Conservation (phyloP, 2,888 invertebrate genomes). For the Pandemis corylana region DNA sequence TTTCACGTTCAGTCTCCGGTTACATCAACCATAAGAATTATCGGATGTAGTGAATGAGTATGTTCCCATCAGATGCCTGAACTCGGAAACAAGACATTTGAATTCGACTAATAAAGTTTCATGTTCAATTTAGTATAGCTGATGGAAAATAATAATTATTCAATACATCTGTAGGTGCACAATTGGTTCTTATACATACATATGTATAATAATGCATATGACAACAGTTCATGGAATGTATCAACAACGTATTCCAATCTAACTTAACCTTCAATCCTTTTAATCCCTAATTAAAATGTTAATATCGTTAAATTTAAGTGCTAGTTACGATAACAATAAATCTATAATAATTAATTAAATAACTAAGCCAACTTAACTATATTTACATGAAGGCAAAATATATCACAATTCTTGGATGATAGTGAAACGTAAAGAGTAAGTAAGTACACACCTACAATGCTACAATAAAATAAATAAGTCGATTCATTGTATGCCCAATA, state of each 20-base stretch:
- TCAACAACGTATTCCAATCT: background rate
- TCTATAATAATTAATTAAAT: background rate
- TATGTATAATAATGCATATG: background rate
- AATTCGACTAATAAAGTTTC: too few relatives aligned
- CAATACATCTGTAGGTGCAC: background rate
- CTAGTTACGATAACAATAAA: background rate
- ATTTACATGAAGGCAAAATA: conserved; percentile 58
- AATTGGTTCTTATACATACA: background rate
- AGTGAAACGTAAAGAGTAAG: conserved; percentile 48
- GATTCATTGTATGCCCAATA: background rate
- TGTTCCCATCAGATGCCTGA: too few relatives aligned
- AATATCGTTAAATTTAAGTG: background rate
- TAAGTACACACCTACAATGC: background rate
- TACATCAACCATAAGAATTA: background rate
- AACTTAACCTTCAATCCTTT: background rate
- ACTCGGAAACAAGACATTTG: too few relatives aligned
- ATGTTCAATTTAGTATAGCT: too few relatives aligned
- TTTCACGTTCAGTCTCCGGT: conserved; percentile 5
- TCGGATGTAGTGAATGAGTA: too few relatives aligned
- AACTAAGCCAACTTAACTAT: conserved; percentile 45
- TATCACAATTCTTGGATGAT: conserved; percentile 58
- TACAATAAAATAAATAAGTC: background rate
- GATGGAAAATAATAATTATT: too few relatives aligned
- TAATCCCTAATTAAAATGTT: background rate
- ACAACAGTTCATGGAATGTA: background rate